Conservation (phyloP, 2,797 vertebrate species). For the Mormyrus hasselquistii region DNA sequence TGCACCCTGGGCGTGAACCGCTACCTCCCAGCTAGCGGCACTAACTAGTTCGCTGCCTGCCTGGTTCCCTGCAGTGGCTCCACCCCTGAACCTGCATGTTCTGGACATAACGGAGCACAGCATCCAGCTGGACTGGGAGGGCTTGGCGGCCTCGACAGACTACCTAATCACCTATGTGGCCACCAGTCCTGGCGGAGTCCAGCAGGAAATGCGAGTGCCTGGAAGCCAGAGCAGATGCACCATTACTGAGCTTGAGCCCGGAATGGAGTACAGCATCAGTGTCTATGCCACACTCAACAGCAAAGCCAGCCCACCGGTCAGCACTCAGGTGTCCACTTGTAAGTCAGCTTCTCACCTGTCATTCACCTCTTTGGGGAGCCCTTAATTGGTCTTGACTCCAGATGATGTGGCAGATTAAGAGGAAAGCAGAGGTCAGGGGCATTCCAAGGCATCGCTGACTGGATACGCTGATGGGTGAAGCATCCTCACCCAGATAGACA, state of each 20-base stretch:
- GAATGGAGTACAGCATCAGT: slow-evolving; percentile 87
- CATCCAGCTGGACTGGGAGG: slow-evolving; percentile 86
- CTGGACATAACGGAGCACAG: slow-evolving; percentile 73
- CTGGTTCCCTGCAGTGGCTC: slow-evolving; percentile 68
- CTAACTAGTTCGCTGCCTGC: not conserved
- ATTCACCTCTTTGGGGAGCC: not conserved
- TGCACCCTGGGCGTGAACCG: not conserved
- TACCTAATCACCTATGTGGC: slow-evolving; percentile 85
- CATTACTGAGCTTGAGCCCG: slow-evolving; percentile 79
- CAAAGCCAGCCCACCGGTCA: slow-evolving; percentile 75
- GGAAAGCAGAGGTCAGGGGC: not conserved
- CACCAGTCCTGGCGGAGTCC: slow-evolving; percentile 67
- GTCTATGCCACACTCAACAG: slow-evolving; percentile 83
- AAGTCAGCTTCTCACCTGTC: slow-evolving; percentile 53
- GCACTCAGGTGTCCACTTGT: slow-evolving; percentile 82
- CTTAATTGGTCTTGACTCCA: not conserved
- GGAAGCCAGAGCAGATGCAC: slow-evolving; percentile 77
- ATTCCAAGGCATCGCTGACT: not conserved
- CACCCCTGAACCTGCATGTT: slow-evolving; percentile 77
- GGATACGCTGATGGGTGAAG: not conserved
- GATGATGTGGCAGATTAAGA: not conserved
- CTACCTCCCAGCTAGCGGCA: not conserved
- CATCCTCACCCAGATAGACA: not conserved
- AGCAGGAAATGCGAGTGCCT: slow-evolving; percentile 80
- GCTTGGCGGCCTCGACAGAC: slow-evolving; percentile 75